These are phyloP conservation scores for Chlorocebus sabaeus DNA, from an alignment of 2,113 vertebrate species.

Conservation along the genomic window DNA sequence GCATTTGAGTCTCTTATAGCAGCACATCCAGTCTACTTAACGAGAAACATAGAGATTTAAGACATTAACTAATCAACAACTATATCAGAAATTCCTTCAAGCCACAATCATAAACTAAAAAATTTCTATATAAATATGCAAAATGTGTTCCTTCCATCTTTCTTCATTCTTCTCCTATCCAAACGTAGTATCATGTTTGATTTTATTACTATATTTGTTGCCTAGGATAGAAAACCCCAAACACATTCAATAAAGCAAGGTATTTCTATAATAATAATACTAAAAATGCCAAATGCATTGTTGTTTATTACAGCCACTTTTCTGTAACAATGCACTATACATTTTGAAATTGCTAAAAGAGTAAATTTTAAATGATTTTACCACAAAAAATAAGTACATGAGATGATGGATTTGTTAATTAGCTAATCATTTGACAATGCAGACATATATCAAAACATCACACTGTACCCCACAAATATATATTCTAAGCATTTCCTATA, in stretches of 20 bases:
- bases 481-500: background rate
- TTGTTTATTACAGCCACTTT: background rate
- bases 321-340: background rate
- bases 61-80: background rate
- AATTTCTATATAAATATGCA: background rate
- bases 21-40: background rate
- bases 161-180: background rate
- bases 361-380: background rate
- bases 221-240: background rate
- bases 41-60: conserved; percentile 14
- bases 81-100: background rate
- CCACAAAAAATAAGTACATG: background rate
- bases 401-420: background rate
- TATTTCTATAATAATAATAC: background rate
- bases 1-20: background rate
- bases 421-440: background rate
- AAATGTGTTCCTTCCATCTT: background rate
- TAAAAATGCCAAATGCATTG: background rate
- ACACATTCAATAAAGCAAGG: background rate
- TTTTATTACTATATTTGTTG: background rate
- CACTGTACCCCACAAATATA: background rate
- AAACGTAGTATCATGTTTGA: background rate
- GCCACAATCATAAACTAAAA: background rate
- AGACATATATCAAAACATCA: background rate
- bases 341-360: background rate